phyloP scores from a whole-genome alignment of 53 echinoderm and acorn worm genomes.

The Astropecten irregularis region DNA sequence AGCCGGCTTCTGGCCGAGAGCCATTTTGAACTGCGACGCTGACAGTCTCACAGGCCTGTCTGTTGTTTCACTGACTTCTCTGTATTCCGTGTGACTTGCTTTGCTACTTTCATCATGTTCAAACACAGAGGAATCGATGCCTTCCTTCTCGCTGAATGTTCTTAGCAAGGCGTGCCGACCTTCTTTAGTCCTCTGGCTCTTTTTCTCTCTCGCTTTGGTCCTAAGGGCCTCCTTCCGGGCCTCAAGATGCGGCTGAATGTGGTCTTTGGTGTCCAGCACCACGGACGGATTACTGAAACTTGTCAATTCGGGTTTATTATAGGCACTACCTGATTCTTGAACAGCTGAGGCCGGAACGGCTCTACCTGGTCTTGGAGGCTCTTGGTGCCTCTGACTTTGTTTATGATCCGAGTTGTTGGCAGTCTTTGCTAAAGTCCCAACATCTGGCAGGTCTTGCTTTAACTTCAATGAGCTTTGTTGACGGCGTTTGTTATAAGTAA shows the following conservation, averaged over 20 bases:
- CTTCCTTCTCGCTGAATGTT: slow-evolving; percentile 48
- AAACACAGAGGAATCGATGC: slow-evolving; percentile 9
- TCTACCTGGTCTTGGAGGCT: slow-evolving; percentile 46
- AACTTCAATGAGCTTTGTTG: not conserved
- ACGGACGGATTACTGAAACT: slow-evolving; percentile 6
- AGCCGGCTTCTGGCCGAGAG: not conserved
- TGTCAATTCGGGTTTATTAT: not conserved
- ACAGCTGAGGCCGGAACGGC: slow-evolving; percentile 18
- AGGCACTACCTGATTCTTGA: not conserved
- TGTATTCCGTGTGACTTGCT: not conserved
- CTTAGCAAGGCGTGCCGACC: slow-evolving; percentile 10
- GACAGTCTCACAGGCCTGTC: not conserved
- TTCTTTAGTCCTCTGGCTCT: not conserved
- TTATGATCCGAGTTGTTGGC: not conserved
- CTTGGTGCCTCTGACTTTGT: not conserved
- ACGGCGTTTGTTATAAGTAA: slow-evolving; percentile 12
- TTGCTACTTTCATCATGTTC: not conserved
- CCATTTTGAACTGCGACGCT: not conserved
- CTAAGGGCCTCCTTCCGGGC: not conserved
- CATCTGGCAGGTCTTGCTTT: not conserved
- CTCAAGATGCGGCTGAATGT: not conserved
- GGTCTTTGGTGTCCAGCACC: not conserved
- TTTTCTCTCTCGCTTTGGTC: slow-evolving; percentile 23
- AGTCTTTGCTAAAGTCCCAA: not conserved
- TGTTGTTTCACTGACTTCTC: not conserved